Evolutionary conservation across 2,888 invertebrate genomes (phyloP).

Genomic region (Incurvaria masculella): DNA sequence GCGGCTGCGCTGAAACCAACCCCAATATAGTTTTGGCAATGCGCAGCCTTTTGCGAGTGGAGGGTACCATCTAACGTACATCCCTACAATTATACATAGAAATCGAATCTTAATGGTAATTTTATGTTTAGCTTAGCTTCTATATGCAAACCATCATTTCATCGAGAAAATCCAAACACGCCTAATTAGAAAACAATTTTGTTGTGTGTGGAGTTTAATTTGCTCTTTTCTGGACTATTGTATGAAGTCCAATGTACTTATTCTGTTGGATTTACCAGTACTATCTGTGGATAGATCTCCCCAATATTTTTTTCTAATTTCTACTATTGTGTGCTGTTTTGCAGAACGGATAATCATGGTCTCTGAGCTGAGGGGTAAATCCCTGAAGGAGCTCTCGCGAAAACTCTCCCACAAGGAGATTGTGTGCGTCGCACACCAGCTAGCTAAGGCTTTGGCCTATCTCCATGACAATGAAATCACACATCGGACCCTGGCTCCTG

Average conservation of each 20-base stretch:
- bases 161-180: too few species aligned
- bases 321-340: constrained; percentile 20
- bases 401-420: constrained; percentile 48
- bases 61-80: too few species aligned
- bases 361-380: constrained; percentile 71
- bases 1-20: too few species aligned
- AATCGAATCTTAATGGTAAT: too few species aligned
- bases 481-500: constrained; percentile 77
- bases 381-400: constrained; percentile 54
- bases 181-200: too few species aligned
- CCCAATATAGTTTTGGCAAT: too few species aligned
- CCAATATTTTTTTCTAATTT: neutral
- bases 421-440: constrained; percentile 67
- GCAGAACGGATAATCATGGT: constrained; percentile 81
- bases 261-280: neutral
- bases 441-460: constrained; percentile 67
- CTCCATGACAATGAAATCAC: constrained; percentile 71
- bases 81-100: too few species aligned
- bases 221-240: neutral
- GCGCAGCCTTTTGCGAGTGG: too few species aligned
- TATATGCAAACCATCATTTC: too few species aligned
- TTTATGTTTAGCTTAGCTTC: too few species aligned
- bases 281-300: neutral
- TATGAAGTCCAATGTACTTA: neutral
- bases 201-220: too few species aligned